Evolutionary conservation across 2,888 invertebrate genomes (phyloP).

Genomic region (Ctenicera cuprea): DNA sequence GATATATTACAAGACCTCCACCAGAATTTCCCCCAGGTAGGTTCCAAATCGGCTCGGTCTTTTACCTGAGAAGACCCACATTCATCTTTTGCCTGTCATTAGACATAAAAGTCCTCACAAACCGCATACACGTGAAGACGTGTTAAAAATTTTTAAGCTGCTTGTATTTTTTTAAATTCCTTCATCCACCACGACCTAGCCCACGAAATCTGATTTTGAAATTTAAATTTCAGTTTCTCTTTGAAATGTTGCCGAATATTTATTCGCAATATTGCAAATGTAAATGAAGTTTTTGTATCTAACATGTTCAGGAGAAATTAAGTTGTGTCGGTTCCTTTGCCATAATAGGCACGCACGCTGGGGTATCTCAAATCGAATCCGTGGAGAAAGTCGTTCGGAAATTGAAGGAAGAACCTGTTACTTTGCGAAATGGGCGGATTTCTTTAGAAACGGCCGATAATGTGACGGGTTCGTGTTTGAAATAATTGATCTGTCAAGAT

Average conservation of each 20-base stretch:
- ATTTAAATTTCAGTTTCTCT: background rate
- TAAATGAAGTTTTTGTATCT: conserved; percentile 24
- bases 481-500: conserved; percentile 54
- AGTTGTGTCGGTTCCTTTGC: conserved; percentile 41
- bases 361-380: conserved; percentile 44
- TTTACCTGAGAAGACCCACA: conserved; percentile 49
- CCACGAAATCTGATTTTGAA: background rate
- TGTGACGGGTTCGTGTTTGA: conserved; percentile 49
- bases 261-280: conserved; percentile 12
- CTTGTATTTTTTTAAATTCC: background rate
- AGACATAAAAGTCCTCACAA: conserved; percentile 44
- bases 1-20: conserved; percentile 61
- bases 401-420: conserved; percentile 50
- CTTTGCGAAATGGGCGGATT: conserved; percentile 47
- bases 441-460: conserved; percentile 51
- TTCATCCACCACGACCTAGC: too few relatives aligned
- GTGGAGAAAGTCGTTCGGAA: conserved; percentile 50
- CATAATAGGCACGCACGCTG: conserved; percentile 37
- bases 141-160: conserved; percentile 45
- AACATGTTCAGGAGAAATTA: conserved; percentile 27
- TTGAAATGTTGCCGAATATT: background rate
- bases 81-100: conserved; percentile 54
- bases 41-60: conserved; percentile 37
- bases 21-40: conserved; percentile 48
- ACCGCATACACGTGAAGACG: conserved; percentile 50